Conservation (phyloP, 2,888 invertebrate species). For the Hirtodrosophila histrioides region DNA sequence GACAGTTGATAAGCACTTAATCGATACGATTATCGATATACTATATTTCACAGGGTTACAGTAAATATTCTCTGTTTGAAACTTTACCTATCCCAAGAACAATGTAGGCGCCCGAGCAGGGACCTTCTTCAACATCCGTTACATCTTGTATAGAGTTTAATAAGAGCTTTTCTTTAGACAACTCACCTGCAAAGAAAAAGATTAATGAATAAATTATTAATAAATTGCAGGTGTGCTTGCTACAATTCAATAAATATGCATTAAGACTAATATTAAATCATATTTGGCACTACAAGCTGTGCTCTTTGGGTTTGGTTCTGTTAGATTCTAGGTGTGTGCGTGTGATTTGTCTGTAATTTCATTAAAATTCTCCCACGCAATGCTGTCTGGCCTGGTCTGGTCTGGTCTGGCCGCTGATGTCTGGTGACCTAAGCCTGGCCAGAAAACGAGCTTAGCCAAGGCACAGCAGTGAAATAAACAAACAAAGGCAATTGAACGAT, state of each 20-base stretch:
- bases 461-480: slow-evolving; percentile 23
- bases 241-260: slow-evolving; percentile 23
- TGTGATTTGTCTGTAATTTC: slow-evolving; percentile 28
- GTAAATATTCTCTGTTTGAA: not conserved
- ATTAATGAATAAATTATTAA: slow-evolving; percentile 25
- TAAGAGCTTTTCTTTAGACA: not conserved
- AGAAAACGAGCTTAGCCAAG: slow-evolving; percentile 16
- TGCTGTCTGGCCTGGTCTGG: slow-evolving; percentile 34
- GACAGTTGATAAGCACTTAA: too few species aligned
- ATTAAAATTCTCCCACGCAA: slow-evolving; percentile 75
- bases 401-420: slow-evolving; percentile 31
- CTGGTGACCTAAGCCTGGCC: slow-evolving; percentile 55
- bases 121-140: not conserved
- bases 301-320: slow-evolving; percentile 42
- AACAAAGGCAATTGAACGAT: slow-evolving; percentile 58
- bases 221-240: slow-evolving; percentile 16
- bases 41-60: too few species aligned
- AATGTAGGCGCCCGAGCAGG: not conserved
- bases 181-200: slow-evolving; percentile 65
- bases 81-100: slow-evolving; percentile 3
- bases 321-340: slow-evolving; percentile 31
- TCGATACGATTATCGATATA: too few species aligned
- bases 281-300: slow-evolving; percentile 29
- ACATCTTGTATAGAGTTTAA: not conserved
- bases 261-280: slow-evolving; percentile 20